A percentile compares a stretch with the other conserved stretches of the same genome.
Evolutionary conservation across 2,888 invertebrate genomes (phyloP).

Genomic region (Gastracanthus pulcherrimus): DNA sequence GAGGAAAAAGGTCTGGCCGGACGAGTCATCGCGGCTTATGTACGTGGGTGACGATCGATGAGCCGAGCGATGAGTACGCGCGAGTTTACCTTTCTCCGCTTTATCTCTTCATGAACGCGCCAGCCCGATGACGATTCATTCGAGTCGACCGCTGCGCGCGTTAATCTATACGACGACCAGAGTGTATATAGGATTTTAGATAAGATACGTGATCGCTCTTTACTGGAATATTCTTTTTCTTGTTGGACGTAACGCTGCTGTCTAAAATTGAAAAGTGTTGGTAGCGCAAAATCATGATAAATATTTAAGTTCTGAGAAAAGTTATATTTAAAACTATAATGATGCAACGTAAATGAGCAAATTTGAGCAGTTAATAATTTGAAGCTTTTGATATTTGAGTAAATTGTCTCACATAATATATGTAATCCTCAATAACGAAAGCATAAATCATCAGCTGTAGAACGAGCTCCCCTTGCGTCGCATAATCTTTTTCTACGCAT

Average conservation of each 20-base stretch:
- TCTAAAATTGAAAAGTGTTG: neutral
- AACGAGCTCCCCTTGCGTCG: too few relatives aligned
- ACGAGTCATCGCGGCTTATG: too few relatives aligned
- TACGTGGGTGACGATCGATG: conserved; percentile 36
- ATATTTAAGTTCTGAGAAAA: too few relatives aligned
- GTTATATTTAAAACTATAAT: too few relatives aligned
- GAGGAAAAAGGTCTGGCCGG: neutral
- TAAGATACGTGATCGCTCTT: neutral
- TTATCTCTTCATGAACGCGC: conserved; percentile 32
- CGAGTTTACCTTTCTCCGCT: conserved; percentile 17
- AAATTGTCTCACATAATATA: too few relatives aligned
- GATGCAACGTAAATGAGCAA: too few relatives aligned
- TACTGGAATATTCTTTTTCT: neutral
- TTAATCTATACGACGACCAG: neutral
- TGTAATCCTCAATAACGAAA: too few relatives aligned
- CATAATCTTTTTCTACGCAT: too few relatives aligned
- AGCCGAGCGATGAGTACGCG: conserved; percentile 13
- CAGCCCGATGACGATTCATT: neutral
- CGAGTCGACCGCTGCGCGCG: neutral
- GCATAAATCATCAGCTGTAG: too few relatives aligned
- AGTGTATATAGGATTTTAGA: neutral
- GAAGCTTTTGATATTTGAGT: too few relatives aligned
- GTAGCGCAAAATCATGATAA: neutral
- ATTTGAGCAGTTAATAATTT: too few relatives aligned
- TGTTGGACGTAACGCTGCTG: neutral